Base-by-base conservation (phyloP, 2,888 invertebrate genomes). In the Miltochrista miniata region DNA sequence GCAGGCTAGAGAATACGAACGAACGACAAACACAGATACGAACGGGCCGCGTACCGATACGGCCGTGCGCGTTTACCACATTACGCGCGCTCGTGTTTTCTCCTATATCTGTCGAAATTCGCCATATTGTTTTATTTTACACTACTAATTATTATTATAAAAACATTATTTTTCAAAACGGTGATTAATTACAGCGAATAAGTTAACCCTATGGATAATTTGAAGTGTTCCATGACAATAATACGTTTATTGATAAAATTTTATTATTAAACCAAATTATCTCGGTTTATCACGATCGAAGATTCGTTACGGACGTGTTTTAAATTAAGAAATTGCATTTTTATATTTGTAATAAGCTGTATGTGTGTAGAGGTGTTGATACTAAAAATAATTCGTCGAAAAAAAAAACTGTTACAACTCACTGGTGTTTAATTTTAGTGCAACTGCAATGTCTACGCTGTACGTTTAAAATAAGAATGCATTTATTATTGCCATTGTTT, bases 41-140 rank as follows among this genome's bases (percentile, higher is more conserved):
- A 72, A 59, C 67, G 70, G 75, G 77, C 83, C 82, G 81, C 77
- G 81, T 62, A 60, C 70, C 75, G 82, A 74, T 69, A 77, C 76
- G 88, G 87, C 78, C 74, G 88, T 65, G 79, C 76, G 67, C 61
- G 67, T 69, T 64, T 60, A 65, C 70, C 57, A 59, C 66, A 60
- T 62, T 52, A 59, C 64, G 71, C 75, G 76, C 75, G 76, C 77
- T 81, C 82, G 83, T 82, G 76, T 78, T 83, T 82, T 79, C 79
- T 82, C 81, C 82, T 82, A 83, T 82, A 83, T 83, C 82, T 79
- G 79, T 64, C 81, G 80, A 84, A 84, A 74, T 77, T 74, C 86
- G 89, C 88, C 88, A 87, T 88, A 86, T 88, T 88, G 87, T 79
- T 79, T 85, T 80, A 79, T 79, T 81, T 74, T 79, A 68, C 68